Base-by-base conservation (phyloP, 2,797 vertebrate genomes). In the Lemur catta region DNA sequence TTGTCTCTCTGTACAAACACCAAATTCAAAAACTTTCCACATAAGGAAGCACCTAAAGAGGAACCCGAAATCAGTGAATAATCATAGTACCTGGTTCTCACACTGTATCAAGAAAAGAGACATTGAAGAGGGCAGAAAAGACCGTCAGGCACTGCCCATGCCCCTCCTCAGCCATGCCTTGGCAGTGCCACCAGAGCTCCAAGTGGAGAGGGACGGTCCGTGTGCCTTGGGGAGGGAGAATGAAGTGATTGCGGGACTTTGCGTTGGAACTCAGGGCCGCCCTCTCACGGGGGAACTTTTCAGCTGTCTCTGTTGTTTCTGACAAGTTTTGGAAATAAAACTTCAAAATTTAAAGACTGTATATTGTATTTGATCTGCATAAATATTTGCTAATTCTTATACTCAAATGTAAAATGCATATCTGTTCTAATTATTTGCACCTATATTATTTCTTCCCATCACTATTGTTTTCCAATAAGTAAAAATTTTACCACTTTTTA, bases 101-200 rank as follows among this genome's bases (percentile, higher is more conserved):
- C 7, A n/a, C n/a, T n/a, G 33, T 15, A 33, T 63, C 61, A 61
- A 61, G 59, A 28, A 61, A 63, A 63, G 61, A 33, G 61, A 63
- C 30, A 33, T 0, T 6, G 61, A 63, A 63, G 30, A 15, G 28
- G 61, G 14, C 63, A 65, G 63, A 18, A 18, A 65, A 65, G 63
- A n/a, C 30, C 0, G 15, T 9, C 33, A n/a, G 8, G 33, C 15
- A 9, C 15, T 33, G 63, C 15, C 7, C 4, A 18, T 3, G 8
- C 15, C 14, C 18, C 33, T 17, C 33, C 33, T 65, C 17, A 65
- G 2, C 33, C 33, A 18, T 1, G 14, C 33, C 33, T 1, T n/a
- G 33, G 33, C 63, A n/a, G 33, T 17, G 33, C 33, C 33, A 18
- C 17, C 15, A n/a, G 63, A 18, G 15, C 33, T 26, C 33, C 7